Conservation (phyloP, 2,113 vertebrate species). For the Cyprinodon variegatus region DNA sequence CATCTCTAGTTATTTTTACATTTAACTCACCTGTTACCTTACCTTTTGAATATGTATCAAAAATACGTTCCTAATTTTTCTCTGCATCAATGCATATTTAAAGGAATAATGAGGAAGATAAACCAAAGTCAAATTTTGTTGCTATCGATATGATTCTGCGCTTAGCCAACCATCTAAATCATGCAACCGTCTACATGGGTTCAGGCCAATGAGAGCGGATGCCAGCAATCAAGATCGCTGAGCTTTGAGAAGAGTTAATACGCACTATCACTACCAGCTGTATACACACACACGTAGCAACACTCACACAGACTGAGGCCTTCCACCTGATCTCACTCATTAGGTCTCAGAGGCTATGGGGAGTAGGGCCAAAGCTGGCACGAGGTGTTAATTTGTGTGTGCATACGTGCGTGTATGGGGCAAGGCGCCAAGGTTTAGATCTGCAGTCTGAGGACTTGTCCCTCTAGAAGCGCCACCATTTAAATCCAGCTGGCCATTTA, state of each 20-base stretch:
- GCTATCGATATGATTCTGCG: not conserved
- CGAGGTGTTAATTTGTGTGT: constrained; percentile 42
- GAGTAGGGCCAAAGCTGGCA: constrained; percentile 74
- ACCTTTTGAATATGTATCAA: not conserved
- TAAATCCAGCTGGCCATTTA: constrained; percentile 73
- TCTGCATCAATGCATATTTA: not conserved
- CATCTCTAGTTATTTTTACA: not conserved
- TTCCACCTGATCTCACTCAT: constrained; percentile 79
- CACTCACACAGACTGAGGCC: constrained; percentile 66
- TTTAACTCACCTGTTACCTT: not conserved
- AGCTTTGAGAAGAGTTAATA: constrained; percentile 59
- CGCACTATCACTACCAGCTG: constrained; percentile 62
- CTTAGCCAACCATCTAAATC: not conserved
- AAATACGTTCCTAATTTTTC: not conserved
- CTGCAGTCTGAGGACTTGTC: constrained; percentile 68
- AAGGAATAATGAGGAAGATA: not conserved
- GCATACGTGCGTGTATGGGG: constrained; percentile 46
- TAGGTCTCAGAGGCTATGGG: constrained; percentile 73
- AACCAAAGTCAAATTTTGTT: not conserved
- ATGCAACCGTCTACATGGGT: constrained; percentile 5
- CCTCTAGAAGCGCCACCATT: constrained; percentile 65
- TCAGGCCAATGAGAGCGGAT: constrained; percentile 36
- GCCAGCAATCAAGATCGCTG: constrained; percentile 46
- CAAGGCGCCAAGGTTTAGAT: constrained; percentile 72
- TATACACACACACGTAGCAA: constrained; percentile 35